Evolutionary conservation across 2,888 invertebrate genomes (phyloP), one percentile per base, ranked within the genome.

Genomic region (Chrysomela aeneicollis): DNA sequence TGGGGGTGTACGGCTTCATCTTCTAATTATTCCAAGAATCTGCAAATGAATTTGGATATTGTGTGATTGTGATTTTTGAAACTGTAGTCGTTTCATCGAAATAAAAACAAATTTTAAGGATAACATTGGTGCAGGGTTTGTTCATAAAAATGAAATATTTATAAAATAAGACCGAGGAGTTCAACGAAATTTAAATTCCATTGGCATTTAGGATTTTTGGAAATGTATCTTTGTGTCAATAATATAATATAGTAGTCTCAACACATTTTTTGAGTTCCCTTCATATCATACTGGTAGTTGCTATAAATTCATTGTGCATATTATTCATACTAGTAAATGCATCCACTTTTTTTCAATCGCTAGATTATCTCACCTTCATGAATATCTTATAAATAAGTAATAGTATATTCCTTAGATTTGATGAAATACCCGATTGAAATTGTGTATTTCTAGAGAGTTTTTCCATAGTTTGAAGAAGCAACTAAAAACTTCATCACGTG

Each of bases 71-170:
- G n/a, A 42, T 42, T 42, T 15, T 42, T 42, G 2, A 42, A 35
- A 35, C 5, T 6, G 6, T 26, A 35, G 22, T 6, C 46, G 30
- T n/a, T 9, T 6, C 37, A 18, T n/a, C 6, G 37, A 26, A 46
- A 21, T 17, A 46, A 30, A 17, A 57, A 22, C 17, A 57, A 57
- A 46, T 46, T 26, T 15, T 46, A 46, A 17, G 10, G 26, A 47
- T 57, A 26, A 51, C 42, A 57, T 42, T 58, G 57, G 64, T 64
- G 57, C 64, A 64, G 64, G 64, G 64, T 64, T 61, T 61, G 57
- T 64, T 61, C 57, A 37, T 55, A 57, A 42, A 57, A 49, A 26
- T 61, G 57, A 22, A 32, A 57, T 22, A 63, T 58, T 35, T 42
- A 26, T 51, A 30, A 35, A 51, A 60, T 53, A 21, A 57, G 64